phyloP scores from a whole-genome alignment of 2,113 vertebrate genomes.

The Phaetusa simplex region DNA sequence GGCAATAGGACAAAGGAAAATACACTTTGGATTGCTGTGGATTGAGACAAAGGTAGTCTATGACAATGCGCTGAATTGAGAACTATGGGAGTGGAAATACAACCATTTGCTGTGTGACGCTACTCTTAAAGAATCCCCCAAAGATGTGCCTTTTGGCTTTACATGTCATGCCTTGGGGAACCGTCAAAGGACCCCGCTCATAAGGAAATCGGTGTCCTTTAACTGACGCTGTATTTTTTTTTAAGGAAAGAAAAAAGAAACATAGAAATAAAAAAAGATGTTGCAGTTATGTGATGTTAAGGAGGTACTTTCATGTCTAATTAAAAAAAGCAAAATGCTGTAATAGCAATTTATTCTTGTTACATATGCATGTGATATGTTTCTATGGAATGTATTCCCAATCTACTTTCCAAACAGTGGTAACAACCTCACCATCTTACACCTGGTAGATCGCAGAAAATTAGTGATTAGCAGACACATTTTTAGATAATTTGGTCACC shows the following conservation, averaged over 20 bases:
- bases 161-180: neutral
- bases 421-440: neutral
- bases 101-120: neutral
- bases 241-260: neutral
- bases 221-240: neutral
- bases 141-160: neutral
- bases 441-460: neutral
- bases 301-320: neutral
- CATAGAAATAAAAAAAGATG: neutral
- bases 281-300: neutral
- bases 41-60: neutral
- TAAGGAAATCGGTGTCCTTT: neutral
- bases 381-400: neutral
- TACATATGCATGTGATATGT: neutral
- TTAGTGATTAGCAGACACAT: neutral
- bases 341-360: neutral
- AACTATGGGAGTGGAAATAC: neutral
- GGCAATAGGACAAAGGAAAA: neutral
- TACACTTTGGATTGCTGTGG: neutral
- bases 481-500: neutral
- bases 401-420: neutral
- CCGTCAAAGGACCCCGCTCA: neutral
- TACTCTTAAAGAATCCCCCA: neutral
- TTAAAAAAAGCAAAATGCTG: neutral
- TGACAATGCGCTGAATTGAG: neutral